Base-by-base conservation (phyloP, 2,113 vertebrate genomes). In the Hymenochirus boettgeri region DNA sequence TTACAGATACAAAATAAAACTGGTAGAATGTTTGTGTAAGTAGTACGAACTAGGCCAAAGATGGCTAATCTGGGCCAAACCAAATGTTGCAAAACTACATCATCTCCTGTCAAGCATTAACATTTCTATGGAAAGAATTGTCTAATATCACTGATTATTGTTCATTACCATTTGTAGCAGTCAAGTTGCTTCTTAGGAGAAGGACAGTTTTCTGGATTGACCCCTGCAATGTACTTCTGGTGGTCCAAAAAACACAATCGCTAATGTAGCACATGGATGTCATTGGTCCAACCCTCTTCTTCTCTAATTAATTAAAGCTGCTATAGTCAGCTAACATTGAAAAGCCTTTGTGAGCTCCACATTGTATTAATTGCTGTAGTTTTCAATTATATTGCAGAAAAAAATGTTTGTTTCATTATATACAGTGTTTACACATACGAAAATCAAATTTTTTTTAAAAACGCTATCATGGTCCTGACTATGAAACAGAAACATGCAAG, bases 361-460 rank as follows among this genome's bases (percentile, higher is more conserved):
- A 8, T 60, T 69, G 57, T n/a, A 69, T n/a, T 69, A 69, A 69
- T 60, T 69, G 59, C 65, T 53, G 57, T 23, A 29, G 23, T 56
- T 53, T 69, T 42, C 47, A 69, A 29, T 60, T 58, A 69, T 23
- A 33, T 69, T 69, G 60, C 48, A 53, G 54, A 58, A 35, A 37
- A n/a, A 7, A 23, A 13, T 60, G 31, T 60, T 69, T 69, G 57
- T 53, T 60, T 69, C 59, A 67, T 55, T 50, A 47, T 27, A 51
- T 31, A 31, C 26, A 17, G 31, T 69, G 57, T 69, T 69, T 69
- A 69, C 57, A 69, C 65, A 69, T 69, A 53, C 60, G 65, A 57
- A 60, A 69, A 69, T 60, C 65, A 53, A 57, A 25, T 13, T 31
- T 11, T 57, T 55, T 59, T 67, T n/a, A 39, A 39, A 29, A 21